Evolutionary conservation across 2,888 invertebrate genomes (phyloP).

Genomic region (Odontomyia ornata): DNA sequence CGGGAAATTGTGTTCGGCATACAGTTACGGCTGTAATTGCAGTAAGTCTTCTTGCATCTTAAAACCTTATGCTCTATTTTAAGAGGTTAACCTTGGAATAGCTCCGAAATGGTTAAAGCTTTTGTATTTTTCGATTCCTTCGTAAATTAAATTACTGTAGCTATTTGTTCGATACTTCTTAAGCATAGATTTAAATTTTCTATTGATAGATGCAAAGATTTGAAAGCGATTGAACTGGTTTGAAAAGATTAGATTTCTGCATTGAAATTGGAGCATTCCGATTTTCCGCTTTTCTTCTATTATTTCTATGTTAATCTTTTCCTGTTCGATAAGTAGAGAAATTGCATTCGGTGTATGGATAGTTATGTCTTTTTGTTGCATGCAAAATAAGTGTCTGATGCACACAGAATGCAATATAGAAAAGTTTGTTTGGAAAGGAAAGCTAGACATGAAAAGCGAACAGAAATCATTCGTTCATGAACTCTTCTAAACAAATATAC

Average conservation of each 20-base stretch:
- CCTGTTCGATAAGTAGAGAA: not conserved
- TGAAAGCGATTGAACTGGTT: not conserved
- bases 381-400: not conserved
- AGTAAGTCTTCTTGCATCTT: not conserved
- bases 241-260: not conserved
- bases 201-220: not conserved
- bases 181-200: not conserved
- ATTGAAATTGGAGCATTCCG: constrained; percentile 7
- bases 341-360: not conserved
- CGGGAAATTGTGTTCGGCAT: not conserved
- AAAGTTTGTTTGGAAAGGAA: no score
- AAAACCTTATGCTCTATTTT: not conserved
- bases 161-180: not conserved
- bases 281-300: constrained; percentile 15
- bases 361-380: not conserved
- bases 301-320: not conserved
- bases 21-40: constrained; percentile 8
- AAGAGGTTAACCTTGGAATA: not conserved
- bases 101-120: not conserved
- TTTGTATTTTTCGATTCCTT: constrained; percentile 5
- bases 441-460: no score
- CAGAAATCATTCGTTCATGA: no score
- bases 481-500: no score
- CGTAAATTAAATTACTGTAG: not conserved
- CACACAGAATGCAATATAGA: no score